Evolutionary conservation across 1,140 invertebrate species (phyloP), one percentile per base, ranked within the genome.

Genomic region (Dryas iulia): DNA sequence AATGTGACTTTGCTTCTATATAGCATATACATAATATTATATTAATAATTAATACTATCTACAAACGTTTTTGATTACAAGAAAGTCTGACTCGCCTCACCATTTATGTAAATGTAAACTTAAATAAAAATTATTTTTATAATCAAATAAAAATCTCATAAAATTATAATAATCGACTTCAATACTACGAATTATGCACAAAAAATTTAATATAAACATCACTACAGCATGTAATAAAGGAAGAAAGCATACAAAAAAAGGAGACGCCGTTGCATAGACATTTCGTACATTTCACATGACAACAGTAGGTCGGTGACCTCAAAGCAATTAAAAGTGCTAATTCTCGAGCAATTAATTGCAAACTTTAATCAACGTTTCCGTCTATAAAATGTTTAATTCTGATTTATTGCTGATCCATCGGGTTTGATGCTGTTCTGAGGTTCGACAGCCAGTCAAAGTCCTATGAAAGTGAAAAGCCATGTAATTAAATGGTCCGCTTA

Each of bases 321-420:
- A 18, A 31, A 63, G 33, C 64, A 59, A 66, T 66, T 66, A 66
- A 59, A 66, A 59, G 18, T 31, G 56, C 56, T 52, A 66, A 66
- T 59, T 66, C 64, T 10, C 56, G 35, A 28, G 33, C 64, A 66
- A 59, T 59, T 66, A 66, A 59, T 66, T 66, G 64, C 56, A 30
- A 57, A 59, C 11, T 63, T 58, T 66, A 59, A 66, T 66, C 64
- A 59, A 66, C 56, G 35, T 52, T 31, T 66, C 33, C 61, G 61
- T 53, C 61, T 53, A 59, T 66, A 47, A 66, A 66, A 59, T 56
- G 56, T 47, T 59, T 59, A 30, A 59, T 66, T 59, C 35, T 66
- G 56, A 66, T 66, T 66, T 66, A 66, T 66, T 30, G 64, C 26
- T 30, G 18, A 66, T 66, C 26, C 28, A 66, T 59, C 59, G 59